Conservation (phyloP, 2,113 vertebrate genomes). For the Bufo gargarizans region DNA sequence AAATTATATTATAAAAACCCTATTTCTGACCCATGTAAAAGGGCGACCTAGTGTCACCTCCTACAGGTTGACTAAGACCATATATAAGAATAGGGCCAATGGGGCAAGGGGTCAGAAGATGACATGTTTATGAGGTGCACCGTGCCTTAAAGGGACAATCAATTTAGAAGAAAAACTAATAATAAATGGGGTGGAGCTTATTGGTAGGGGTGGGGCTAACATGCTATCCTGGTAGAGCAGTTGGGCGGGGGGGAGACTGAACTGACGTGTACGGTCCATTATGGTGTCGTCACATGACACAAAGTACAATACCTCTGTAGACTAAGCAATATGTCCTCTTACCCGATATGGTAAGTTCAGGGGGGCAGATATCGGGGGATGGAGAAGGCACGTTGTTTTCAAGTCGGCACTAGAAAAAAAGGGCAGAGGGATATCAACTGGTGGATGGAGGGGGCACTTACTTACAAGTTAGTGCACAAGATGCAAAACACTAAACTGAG, state of each 20-base stretch:
- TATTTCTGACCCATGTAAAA: not conserved
- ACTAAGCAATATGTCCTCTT: constrained; percentile 43
- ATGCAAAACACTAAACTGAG: too few species aligned
- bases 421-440: not conserved
- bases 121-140: too few species aligned
- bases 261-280: not conserved
- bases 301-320: not conserved
- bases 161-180: too few species aligned
- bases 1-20: not conserved
- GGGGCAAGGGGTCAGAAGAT: too few species aligned
- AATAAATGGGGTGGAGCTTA: not conserved
- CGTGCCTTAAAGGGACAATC: not conserved
- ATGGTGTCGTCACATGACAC: not conserved
- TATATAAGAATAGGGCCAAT: too few species aligned
- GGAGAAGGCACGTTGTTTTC: constrained; percentile 79
- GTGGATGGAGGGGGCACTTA: not conserved
- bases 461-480: not conserved
- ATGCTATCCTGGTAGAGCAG: not conserved
- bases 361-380: constrained; percentile 81
- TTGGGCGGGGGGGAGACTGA: not conserved
- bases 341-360: constrained; percentile 79
- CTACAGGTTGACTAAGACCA: not conserved
- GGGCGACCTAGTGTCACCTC: not conserved
- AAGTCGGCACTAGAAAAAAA: constrained; percentile 72
- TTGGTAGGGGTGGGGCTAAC: not conserved